A percentile compares a stretch with the other conserved stretches of the same genome.
phyloP scores from a whole-genome alignment of 2,888 invertebrate genomes.

The Lymantria monacha region DNA sequence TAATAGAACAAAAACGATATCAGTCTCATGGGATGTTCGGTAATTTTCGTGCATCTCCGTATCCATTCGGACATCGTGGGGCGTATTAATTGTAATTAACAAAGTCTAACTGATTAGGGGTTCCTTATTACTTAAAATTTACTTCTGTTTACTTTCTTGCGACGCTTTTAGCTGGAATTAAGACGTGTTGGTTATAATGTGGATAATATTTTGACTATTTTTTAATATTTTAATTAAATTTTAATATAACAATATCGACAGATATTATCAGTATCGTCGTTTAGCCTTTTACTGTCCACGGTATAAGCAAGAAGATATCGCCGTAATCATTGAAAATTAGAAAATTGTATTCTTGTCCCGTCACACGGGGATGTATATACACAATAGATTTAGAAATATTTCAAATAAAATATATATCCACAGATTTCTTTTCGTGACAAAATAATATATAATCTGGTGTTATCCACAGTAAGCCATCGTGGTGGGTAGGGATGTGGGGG shows the following conservation, averaged over 20 bases:
- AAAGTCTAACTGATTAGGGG: slow-evolving; percentile 56
- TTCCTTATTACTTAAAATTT: slow-evolving; percentile 74
- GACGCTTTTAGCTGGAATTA: slow-evolving; percentile 49
- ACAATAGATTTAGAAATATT: too few relatives aligned
- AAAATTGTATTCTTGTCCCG: too few relatives aligned
- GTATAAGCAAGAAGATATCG: too few relatives aligned
- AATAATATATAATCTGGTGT: slow-evolving; percentile 8
- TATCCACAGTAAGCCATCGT: slow-evolving; percentile 42
- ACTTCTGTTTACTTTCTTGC: slow-evolving; percentile 66
- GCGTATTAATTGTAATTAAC: slow-evolving; percentile 66
- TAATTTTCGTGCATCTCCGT: slow-evolving; percentile 20
- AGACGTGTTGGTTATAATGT: slow-evolving; percentile 30
- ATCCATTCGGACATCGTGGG: slow-evolving; percentile 37
- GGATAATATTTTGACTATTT: slow-evolving; percentile 27
- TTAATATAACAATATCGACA: too few relatives aligned
- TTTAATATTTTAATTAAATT: too few relatives aligned
- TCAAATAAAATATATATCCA: too few relatives aligned
- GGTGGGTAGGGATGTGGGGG: slow-evolving; percentile 8
- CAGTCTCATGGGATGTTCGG: slow-evolving; percentile 8
- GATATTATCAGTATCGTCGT: too few relatives aligned
- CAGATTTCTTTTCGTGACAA: too few relatives aligned
- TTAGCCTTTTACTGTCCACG: too few relatives aligned
- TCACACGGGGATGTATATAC: too few relatives aligned
- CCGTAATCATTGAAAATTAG: too few relatives aligned
- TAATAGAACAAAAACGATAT: too few relatives aligned